Base-by-base conservation (phyloP, 2,888 invertebrate species). In the Oxycera nigricornis region DNA sequence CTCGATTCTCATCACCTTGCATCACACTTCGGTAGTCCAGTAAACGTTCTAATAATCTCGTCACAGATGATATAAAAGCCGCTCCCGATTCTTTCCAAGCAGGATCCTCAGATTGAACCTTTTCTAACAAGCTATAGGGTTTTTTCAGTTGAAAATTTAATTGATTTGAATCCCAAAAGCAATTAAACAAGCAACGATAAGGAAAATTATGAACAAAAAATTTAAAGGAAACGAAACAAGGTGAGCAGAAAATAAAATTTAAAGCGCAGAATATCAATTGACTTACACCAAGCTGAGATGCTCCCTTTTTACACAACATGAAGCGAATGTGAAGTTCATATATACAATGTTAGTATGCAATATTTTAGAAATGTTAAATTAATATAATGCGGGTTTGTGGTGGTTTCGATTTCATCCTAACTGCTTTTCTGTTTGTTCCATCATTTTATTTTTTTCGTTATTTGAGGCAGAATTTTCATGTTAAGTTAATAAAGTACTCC, bases 11-110 rank as follows among this genome's bases (percentile, higher is more conserved):
- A 80, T 97, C 96, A 17, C 96, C 96, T 83, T 96, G 95, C 87
- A 96, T 94, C 1, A 97, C 96, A 80, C 95, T 95, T 78, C 97
- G 90, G 85, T 98, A 98, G 87, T 98, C 97, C 57, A 97, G 87
- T 68, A 98, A 87, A 26, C 96, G 87, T 85, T 97, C 97, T 78
- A 97, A 84, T 46, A 97, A 87, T 9, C 94, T 88, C 0, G 96
- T 96, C 46, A 97, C 94, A 0, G 97, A 97, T 75, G 93, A 93
- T 73, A 97, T 95, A 81, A 97, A 97, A 1, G 94, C 94, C 0
- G 94, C 92, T 1, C 97, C 97, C 62, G 94, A 94, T 79, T 96
- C 96, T 79, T 94, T 91, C 95, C 97, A 96, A 0, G 91, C 90
- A 41, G 96, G 95, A 82, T 93, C 92, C 82, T 92, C 91, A 14